Conservation (phyloP, 2,888 invertebrate species). For the Philhelius pedissequus region DNA sequence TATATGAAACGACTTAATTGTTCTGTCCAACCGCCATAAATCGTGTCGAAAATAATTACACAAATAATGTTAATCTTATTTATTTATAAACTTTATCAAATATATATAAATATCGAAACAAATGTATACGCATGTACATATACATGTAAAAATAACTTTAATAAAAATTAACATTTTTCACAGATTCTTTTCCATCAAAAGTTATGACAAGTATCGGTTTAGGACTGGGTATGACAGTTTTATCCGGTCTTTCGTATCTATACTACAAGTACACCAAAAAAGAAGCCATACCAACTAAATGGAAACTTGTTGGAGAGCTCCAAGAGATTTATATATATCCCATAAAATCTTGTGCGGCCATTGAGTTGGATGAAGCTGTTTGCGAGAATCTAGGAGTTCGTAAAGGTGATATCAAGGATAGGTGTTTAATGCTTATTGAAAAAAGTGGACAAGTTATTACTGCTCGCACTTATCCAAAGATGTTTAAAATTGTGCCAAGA, state of each 20-base stretch:
- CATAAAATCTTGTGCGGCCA: constrained; percentile 74
- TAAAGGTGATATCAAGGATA: constrained; percentile 72
- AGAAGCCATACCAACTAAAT: constrained; percentile 74
- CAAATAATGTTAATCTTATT: too few relatives aligned
- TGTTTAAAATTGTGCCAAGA: constrained; percentile 72
- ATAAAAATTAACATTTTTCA: neutral
- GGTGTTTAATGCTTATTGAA: constrained; percentile 76
- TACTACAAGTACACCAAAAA: constrained; percentile 71
- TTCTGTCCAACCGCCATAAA: too few relatives aligned
- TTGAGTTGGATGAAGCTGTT: constrained; percentile 68
- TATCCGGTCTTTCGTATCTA: constrained; percentile 72
- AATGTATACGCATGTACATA: too few relatives aligned
- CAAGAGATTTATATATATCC: constrained; percentile 74
- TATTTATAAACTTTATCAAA: too few relatives aligned
- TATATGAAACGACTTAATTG: too few relatives aligned
- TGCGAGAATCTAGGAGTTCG: constrained; percentile 75
- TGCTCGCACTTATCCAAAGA: constrained; percentile 75
- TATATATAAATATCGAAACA: neutral
- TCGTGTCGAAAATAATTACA: too few relatives aligned
- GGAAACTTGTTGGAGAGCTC: constrained; percentile 74
- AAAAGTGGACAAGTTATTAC: constrained; percentile 73
- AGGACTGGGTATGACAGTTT: constrained; percentile 70
- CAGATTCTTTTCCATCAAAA: constrained; percentile 9
- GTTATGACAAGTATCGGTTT: constrained; percentile 67
- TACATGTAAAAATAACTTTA: too few relatives aligned